A percentile compares a stretch with the other conserved stretches of the same genome.
phyloP scores from a whole-genome alignment of 2,113 vertebrate species.

The Lepus europaeus region DNA sequence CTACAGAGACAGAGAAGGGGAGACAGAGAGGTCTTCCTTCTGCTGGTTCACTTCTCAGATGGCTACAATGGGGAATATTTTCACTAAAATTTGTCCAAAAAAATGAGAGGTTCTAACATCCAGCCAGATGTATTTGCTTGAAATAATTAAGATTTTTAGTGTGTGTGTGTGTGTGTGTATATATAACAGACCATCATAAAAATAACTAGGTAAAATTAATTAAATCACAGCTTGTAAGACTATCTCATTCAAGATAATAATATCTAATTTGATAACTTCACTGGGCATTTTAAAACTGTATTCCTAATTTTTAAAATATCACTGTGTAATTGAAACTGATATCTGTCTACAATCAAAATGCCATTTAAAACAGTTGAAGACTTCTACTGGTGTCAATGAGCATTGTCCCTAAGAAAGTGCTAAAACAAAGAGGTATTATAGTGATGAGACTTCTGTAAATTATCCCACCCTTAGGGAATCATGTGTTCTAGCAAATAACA shows the following conservation, averaged over 20 bases:
- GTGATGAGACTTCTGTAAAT: neutral
- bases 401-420: neutral
- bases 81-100: neutral
- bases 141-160: conserved; percentile 61
- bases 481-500: neutral
- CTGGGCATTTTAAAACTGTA: conserved; percentile 51
- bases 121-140: conserved; percentile 1
- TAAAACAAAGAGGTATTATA: neutral
- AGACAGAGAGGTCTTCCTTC: too few species aligned
- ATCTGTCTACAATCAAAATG: conserved; percentile 54
- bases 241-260: conserved; percentile 64
- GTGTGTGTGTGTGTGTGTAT: too few species aligned
- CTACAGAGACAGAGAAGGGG: too few species aligned
- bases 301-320: conserved; percentile 1
- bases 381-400: neutral
- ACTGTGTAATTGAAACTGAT: conserved; percentile 26
- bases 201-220: conserved; percentile 13
- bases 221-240: conserved; percentile 51
- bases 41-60: too few species aligned
- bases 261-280: conserved; percentile 62
- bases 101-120: neutral
- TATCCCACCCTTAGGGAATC: neutral
- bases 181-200: too few species aligned
- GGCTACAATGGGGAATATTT: too few species aligned
- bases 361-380: neutral